Evolutionary conservation across 2,888 invertebrate species (phyloP).

Genomic region (Cephonodes hylas): DNA sequence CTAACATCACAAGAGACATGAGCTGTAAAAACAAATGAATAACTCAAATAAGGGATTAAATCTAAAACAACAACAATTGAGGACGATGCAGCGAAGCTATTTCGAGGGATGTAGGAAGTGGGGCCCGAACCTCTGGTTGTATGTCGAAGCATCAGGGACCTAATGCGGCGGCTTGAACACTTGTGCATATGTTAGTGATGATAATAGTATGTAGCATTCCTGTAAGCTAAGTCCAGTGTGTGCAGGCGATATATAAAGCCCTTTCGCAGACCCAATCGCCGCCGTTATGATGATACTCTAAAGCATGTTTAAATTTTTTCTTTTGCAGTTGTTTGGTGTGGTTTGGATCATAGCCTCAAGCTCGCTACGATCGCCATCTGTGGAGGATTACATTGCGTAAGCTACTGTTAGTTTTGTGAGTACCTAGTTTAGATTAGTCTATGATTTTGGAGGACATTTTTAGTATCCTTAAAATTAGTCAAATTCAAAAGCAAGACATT

Average conservation of each 20-base stretch:
- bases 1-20: conserved; percentile 15
- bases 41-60: conserved; percentile 18
- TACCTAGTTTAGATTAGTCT: conserved; percentile 35
- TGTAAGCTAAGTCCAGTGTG: conserved; percentile 74
- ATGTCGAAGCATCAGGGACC: conserved; percentile 51
- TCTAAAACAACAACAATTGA: conserved; percentile 30
- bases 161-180: conserved; percentile 70
- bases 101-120: conserved; percentile 40
- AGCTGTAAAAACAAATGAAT: conserved; percentile 11
- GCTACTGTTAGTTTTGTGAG: conserved; percentile 67
- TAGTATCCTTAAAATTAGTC: no score
- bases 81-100: conserved; percentile 45
- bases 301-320: conserved; percentile 82
- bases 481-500: no score
- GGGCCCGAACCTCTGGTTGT: conserved; percentile 17
- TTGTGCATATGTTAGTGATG: conserved; percentile 66
- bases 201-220: conserved; percentile 65
- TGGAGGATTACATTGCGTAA: conserved; percentile 80
- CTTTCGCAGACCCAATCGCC: conserved; percentile 67
- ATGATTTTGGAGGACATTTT: conserved; percentile 18
- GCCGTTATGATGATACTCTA: conserved; percentile 68
- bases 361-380: conserved; percentile 82
- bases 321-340: conserved; percentile 82
- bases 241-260: conserved; percentile 78
- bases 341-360: conserved; percentile 82